Conservation (phyloP, 2,113 vertebrate species). For the Hyperoodon ampullatus region DNA sequence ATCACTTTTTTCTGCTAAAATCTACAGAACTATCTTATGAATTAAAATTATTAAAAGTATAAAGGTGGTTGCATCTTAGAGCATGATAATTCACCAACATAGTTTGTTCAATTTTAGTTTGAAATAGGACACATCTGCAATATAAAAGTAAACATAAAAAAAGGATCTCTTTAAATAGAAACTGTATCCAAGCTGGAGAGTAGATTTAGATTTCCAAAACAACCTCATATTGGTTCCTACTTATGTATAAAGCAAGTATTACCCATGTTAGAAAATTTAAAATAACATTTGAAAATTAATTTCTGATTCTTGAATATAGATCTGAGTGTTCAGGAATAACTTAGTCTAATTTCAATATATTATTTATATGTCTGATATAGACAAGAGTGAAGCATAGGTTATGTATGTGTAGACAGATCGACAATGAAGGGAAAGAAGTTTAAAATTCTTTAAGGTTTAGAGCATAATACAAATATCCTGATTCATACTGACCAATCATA, state of each 20-base stretch:
- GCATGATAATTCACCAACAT: neutral
- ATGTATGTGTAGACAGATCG: neutral
- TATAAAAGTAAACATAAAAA: neutral
- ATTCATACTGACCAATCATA: neutral
- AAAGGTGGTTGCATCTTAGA: neutral
- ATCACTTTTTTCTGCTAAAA: neutral
- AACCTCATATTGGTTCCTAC: neutral
- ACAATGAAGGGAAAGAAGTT: neutral
- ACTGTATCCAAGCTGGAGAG: neutral
- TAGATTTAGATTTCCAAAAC: neutral
- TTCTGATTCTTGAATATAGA: neutral
- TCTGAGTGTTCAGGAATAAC: neutral
- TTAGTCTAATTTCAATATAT: neutral
- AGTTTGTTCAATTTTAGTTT: neutral
- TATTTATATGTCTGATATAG: neutral
- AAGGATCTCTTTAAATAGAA: neutral
- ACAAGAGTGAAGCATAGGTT: neutral
- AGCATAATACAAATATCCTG: neutral
- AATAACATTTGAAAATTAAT: constrained; percentile 26
- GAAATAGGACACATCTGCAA: neutral
- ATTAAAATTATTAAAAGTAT: constrained; percentile 19
- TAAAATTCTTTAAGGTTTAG: neutral
- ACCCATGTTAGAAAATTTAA: neutral
- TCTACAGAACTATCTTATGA: neutral
- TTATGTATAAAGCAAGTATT: neutral